Conservation (phyloP, 2,113 vertebrate genomes). For the Tricholaema leucomelas region DNA sequence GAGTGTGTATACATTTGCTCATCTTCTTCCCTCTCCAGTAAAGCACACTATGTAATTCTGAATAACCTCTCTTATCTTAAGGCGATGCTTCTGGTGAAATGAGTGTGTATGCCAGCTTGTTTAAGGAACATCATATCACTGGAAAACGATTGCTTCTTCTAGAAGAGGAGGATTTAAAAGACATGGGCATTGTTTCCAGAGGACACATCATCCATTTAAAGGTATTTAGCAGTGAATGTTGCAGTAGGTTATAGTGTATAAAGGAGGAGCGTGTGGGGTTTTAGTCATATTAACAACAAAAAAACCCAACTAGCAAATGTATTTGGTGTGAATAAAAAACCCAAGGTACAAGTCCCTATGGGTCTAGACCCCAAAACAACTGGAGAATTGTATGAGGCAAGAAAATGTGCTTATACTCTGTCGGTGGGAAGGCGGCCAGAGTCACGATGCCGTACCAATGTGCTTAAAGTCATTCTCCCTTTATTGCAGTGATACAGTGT, state of each 20-base stretch:
- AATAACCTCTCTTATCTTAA: slow-evolving; percentile 66
- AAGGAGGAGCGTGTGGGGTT: not conserved
- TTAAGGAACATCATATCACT: slow-evolving; percentile 96
- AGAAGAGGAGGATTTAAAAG: slow-evolving; percentile 90
- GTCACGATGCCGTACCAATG: too few species aligned
- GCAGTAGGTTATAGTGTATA: not conserved
- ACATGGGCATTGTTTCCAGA: slow-evolving; percentile 94
- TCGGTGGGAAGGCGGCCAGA: too few species aligned
- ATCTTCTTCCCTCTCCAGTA: not conserved
- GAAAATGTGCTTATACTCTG: not conserved
- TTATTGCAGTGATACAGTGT: too few species aligned
- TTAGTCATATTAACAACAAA: not conserved
- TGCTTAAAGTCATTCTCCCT: too few species aligned
- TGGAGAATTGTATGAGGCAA: not conserved
- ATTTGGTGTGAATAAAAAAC: not conserved
- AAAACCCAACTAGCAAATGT: not conserved
- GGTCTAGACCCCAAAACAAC: not conserved
- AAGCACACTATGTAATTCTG: slow-evolving; percentile 18
- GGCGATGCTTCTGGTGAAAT: slow-evolving; percentile 83
- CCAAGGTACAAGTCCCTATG: not conserved
- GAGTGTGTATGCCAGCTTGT: slow-evolving; percentile 87
- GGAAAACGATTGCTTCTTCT: slow-evolving; percentile 90
- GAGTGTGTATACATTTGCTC: not conserved
- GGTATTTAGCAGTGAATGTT: slow-evolving; percentile 72
- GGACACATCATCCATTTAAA: slow-evolving; percentile 97